A percentile compares a stretch with the other conserved stretches of the same genome.
These are phyloP conservation scores for Sturnira hondurensis DNA, from an alignment of 2,113 vertebrate genomes.

Conservation along the genomic window DNA sequence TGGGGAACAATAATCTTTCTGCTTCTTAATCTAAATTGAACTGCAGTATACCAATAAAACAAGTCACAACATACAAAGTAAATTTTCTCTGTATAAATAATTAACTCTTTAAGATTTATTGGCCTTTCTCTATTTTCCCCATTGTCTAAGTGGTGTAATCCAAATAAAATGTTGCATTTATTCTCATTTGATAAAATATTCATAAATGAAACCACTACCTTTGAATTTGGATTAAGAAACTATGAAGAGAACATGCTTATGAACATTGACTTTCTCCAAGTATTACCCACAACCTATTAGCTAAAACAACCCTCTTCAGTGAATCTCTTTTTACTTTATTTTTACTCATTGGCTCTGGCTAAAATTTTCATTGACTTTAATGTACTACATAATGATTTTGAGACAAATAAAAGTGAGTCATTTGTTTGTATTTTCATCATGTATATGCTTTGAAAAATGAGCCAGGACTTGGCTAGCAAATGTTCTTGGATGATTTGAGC, in stretches of 20 bases:
- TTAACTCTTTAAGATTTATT: slow-evolving; percentile 83
- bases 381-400: slow-evolving; percentile 18
- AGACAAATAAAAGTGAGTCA: background rate
- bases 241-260: slow-evolving; percentile 65
- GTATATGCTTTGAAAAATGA: background rate
- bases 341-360: slow-evolving; percentile 40
- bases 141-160: slow-evolving; percentile 72
- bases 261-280: slow-evolving; percentile 68
- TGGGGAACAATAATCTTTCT: slow-evolving; percentile 78
- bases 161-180: slow-evolving; percentile 79
- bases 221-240: slow-evolving; percentile 76
- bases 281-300: slow-evolving; percentile 65
- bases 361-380: slow-evolving; percentile 48
- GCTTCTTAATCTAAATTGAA: slow-evolving; percentile 81
- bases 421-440: background rate
- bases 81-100: slow-evolving; percentile 82
- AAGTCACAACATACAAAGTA: slow-evolving; percentile 78
- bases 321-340: slow-evolving; percentile 51
- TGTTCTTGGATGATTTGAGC: background rate
- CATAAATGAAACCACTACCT: slow-evolving; percentile 81
- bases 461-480: background rate
- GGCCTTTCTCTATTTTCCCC: slow-evolving; percentile 70
- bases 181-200: slow-evolving; percentile 83
- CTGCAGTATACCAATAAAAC: slow-evolving; percentile 76
- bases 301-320: background rate